Base-by-base conservation (phyloP, 2,113 vertebrate genomes). In the Petrocephalus microphthalmus region DNA sequence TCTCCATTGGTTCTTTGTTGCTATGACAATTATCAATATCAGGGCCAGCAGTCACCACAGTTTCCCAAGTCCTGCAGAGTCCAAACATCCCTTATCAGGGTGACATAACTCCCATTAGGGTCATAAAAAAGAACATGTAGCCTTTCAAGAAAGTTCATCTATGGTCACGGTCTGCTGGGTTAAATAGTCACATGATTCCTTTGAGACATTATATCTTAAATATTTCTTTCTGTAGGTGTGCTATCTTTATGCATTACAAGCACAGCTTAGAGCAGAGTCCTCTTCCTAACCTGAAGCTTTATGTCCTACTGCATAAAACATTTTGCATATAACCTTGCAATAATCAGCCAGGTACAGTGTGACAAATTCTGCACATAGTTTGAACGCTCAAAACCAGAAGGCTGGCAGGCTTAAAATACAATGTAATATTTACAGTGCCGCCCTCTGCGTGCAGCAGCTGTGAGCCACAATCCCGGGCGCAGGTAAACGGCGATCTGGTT, bases 401-500 rank as follows among this genome's bases (percentile, higher is more conserved):
- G 60, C 78, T 82, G 87, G 85, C 87, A 85, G 47, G 86, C 90
- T 90, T 91, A 91, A 91, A 89, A 92, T 91, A 90, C 49, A 88
- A 29, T 64, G 54, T 25, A 85, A 86, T 86, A 89, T 91, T 88
- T 88, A 86, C 53, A 84, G 85, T 60, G 87, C 86, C 86, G 88
- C 90, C 89, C 81, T 87, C 53, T n/a, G 47, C 51, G 86, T 83
- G 49, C 86, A 81, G 91, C 90, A 92, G 91, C 91, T 92, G 92
- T 29, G 85, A n/a, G n/a, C 88, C 88, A 90, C 90, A 91, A 89
- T 91, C 89, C 88, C 82, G 74, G 85, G 85, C 47, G 42, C 90
- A 92, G 90, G 91, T 91, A 92, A 92, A 91, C 51, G 85, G 89
- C 87, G 56, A 88, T 89, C 91, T 89, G 88, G 90, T 92, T 91